Conservation (phyloP, 2,113 vertebrate genomes). For the Rana temporaria region DNA sequence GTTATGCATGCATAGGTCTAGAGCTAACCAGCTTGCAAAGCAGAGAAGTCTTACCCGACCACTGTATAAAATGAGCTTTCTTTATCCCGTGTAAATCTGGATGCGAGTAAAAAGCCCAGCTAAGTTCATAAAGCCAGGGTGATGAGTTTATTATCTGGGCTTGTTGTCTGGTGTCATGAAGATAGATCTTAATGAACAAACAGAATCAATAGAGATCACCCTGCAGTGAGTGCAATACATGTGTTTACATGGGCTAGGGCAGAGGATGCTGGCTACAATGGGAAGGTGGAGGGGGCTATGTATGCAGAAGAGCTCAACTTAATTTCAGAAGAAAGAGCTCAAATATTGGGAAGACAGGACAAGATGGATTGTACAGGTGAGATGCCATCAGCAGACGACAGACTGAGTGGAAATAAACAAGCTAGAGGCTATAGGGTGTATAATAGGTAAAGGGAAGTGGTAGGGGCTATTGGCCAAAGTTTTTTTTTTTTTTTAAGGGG, state of each 20-base stretch:
- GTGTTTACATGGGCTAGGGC: conserved; percentile 9
- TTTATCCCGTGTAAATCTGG: conserved; percentile 23
- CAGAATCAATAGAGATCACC: conserved; percentile 68
- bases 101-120: neutral
- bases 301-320: conserved; percentile 10
- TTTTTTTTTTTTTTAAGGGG: neutral
- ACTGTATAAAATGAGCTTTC: neutral
- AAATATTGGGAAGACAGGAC: conserved; percentile 18
- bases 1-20: neutral
- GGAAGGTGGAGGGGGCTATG: neutral
- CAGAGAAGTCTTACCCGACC: neutral
- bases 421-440: conserved; percentile 28
- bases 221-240: neutral
- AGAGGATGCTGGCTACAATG: conserved; percentile 38
- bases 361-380: conserved; percentile 56
- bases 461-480: neutral
- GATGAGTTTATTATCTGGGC: conserved; percentile 77
- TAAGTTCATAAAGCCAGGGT: conserved; percentile 51
- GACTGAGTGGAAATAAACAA: conserved; percentile 39
- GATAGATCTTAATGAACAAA: conserved; percentile 78
- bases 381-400: conserved; percentile 32
- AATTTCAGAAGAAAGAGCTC: neutral
- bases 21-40: neutral
- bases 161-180: conserved; percentile 74
- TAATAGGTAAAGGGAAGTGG: neutral